Evolutionary conservation across 1,140 invertebrate genomes (phyloP), one percentile per base, ranked within the genome.

Genomic region (Aphaenogaster ashmeadi): DNA sequence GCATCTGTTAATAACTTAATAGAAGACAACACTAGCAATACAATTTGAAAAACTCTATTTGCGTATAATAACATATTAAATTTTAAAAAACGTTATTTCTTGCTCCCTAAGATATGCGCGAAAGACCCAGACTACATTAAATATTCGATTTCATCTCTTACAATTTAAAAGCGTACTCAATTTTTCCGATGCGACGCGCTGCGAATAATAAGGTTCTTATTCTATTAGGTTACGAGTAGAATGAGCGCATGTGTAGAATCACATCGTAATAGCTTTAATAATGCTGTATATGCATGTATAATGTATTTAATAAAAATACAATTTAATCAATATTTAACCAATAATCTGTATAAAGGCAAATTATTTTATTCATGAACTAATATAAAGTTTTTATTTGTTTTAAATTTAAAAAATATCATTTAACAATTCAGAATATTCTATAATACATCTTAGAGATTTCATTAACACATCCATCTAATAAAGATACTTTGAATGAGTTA

Each of bases 91-190:
- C 18, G 8, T 27, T 13, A 13, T 21, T n/a, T n/a, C 50, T 44
- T 54, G 50, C 21, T 54, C 0, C 7, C 18, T 18, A 27, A 79
- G 5, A 47, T 47, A 89, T 52, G 13, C 64, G 11, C 38, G 21
- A 71, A 86, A 75, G 44, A 52, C 50, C 21, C 62, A 9, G n/a
- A 33, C 50, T 81, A 62, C 52, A 69, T 69, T 74, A 72, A 56
- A 72, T 83, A 67, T 71, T 52, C 44, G 66, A 71, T 80, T 66
- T 89, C 41, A 50, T 60, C 33, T 78, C 58, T 83, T 62, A 81
- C 64, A 56, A 71, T 81, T 81, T 52, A 38, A 81, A 81, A 81
- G 64, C 38, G 52, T 69, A 81, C 79, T 81, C 79, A 71, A 81
- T 81, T 81, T 81, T 81, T 21, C 52, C 50, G 52, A 81, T 52